Evolutionary conservation across 2,888 invertebrate species (phyloP).

Genomic region (Drosophila pseudotakahashii): DNA sequence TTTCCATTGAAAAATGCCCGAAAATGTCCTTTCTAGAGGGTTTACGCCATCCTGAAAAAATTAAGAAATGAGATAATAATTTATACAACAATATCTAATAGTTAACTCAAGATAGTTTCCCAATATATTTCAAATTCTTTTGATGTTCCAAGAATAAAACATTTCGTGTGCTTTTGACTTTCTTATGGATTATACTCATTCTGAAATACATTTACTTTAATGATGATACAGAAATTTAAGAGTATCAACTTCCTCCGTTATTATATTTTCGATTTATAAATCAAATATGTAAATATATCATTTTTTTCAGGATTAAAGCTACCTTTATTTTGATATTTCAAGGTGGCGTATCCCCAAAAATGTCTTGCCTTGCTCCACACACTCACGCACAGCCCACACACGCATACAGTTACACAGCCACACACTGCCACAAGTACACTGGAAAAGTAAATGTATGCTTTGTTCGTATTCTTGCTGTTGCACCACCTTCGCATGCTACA

Average conservation of each 20-base stretch:
- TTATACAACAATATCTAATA: too few species aligned
- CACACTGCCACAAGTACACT: slow-evolving; percentile 23
- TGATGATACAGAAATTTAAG: too few species aligned
- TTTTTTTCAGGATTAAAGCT: background rate
- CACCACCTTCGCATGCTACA: slow-evolving; percentile 28
- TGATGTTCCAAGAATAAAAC: background rate
- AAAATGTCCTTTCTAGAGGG: background rate
- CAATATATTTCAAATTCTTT: background rate
- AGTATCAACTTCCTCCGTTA: too few species aligned
- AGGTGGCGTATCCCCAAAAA: slow-evolving; percentile 31
- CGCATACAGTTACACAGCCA: slow-evolving; percentile 29
- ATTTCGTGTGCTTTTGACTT: background rate
- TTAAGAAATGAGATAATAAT: background rate
- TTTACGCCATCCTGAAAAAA: background rate
- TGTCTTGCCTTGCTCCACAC: slow-evolving; percentile 44
- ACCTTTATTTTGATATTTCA: slow-evolving; percentile 10
- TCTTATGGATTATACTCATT: background rate
- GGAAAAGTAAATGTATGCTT: slow-evolving; percentile 19
- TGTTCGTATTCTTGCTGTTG: slow-evolving; percentile 27
- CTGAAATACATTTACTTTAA: too few species aligned
- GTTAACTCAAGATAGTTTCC: too few species aligned
- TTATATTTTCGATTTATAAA: background rate
- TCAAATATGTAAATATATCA: background rate
- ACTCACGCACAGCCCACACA: slow-evolving; percentile 43
- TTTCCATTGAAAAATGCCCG: background rate